Base-by-base conservation (phyloP, 2,797 vertebrate genomes). In the Chelidonichthys spinosus region DNA sequence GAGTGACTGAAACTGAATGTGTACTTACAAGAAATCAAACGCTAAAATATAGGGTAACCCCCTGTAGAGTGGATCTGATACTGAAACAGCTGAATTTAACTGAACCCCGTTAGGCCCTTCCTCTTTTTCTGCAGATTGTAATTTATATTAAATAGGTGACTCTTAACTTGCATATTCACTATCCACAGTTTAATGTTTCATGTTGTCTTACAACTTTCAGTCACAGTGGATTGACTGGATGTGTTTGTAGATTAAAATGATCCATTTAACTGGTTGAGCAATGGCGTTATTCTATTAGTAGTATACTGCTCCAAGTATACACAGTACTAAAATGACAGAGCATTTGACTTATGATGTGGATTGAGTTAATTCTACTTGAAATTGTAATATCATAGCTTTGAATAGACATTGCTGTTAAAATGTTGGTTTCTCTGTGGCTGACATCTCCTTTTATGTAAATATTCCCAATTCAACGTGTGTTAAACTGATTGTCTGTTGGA, bases 311-410 rank as follows among this genome's bases (percentile, higher is more conserved):
- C 14, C 25, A 37, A 56, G 18, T 44, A 40, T 15, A 39, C 17
- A 32, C 36, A 0, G 6, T 32, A 17, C 42, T 69, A 11, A 65
- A 75, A 60, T 7, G 2, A 13, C 18, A 17, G 11, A 25, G 32
- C 47, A 18, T 58, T 33, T 58, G 33, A 64, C 33, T 55, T 6
- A 18, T n/a, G 13, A 43, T 37, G 32, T 17, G n/a, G 74, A 39
- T 4, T 62, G 11, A 25, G 43, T 5, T 39, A 5, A 44, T 69
- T 49, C 39, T 36, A 69, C 46, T 39, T 63, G 3, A 58, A 14
- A 43, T 59, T 63, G 14, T 47, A 49, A 63, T 62, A 3, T 43
- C 35, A n/a, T 13, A 9, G 17, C 7, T 81, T 70, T 82, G 62
- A 70, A 36, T 73, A 52, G 18, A 43, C 58, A 63, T 49, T 25